Base-by-base conservation (phyloP, 1,140 invertebrate species). In the Parasteatoda tepidariorum region DNA sequence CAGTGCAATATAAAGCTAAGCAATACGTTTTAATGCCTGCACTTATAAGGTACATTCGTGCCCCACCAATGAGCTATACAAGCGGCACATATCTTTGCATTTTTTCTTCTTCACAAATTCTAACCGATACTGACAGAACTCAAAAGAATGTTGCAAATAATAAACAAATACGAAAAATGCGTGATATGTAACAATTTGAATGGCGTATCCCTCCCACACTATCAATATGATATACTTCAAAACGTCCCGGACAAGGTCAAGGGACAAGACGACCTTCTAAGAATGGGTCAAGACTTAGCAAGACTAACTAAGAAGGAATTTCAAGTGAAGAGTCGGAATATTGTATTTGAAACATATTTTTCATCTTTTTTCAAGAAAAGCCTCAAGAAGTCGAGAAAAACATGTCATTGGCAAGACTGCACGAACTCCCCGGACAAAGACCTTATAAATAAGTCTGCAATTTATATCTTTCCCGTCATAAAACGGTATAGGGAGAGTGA, bases 181-280 rank as follows among this genome's bases (percentile, higher is more conserved):
- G n/a, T n/a, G n/a, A n/a, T n/a, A n/a, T n/a, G n/a, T n/a, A n/a
- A n/a, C n/a, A n/a, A n/a, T n/a, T n/a, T n/a, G n/a, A n/a, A 48
- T 13, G 38, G 38, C 38, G 4, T 48, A 13, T 13, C 38, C 18
- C 18, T 2, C 9, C 18, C 38, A 18, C 9, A 18, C 38, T 48
- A 48, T 48, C n/a, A 18, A 18, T 48, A 48, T 48, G 18, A 48
- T 48, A 48, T 18, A 9, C 38, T 18, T 18, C 18, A 48, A 18
- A 68, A 68, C 41, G 66, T 68, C 41, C 34, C 38, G 66, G 66
- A 68, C 66, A 68, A 68, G 66, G 66, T 68, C 66, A 38, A 26
- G 6, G 15, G 33, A 68, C 9, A 33, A 22, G 41, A 48, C 38
- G n/a, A 68, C 24, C 24, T 68, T 24, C n/a, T 2, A 48, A 48